These are phyloP conservation scores for Spea bombifrons DNA, from an alignment of 2,113 vertebrate genomes.

Conservation along the genomic window DNA sequence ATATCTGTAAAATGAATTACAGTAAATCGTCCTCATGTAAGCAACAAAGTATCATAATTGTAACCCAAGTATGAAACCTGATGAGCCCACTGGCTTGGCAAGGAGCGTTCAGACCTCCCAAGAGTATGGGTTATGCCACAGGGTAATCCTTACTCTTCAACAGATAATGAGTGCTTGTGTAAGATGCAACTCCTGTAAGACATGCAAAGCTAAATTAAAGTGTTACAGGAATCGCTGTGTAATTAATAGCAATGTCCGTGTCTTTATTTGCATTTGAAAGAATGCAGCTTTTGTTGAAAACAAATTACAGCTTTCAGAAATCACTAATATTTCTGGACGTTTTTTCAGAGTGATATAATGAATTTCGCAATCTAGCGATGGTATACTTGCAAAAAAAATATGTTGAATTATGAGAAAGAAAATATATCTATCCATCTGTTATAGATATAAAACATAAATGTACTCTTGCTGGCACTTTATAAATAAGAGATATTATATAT, in stretches of 20 bases:
- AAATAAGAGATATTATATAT: too few species aligned
- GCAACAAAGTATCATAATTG: background rate
- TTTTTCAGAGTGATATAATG: too few species aligned
- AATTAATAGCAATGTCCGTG: background rate
- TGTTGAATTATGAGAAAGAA: too few species aligned
- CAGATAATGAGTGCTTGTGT: constrained; percentile 4
- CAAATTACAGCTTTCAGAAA: background rate
- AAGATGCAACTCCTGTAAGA: background rate
- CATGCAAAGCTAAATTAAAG: background rate
- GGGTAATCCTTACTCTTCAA: constrained; percentile 4
- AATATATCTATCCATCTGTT: too few species aligned
- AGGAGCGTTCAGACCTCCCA: background rate
- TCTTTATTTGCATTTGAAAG: background rate
- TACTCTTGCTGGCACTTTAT: too few species aligned
- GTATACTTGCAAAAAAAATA: too few species aligned
- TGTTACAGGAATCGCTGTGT: background rate
- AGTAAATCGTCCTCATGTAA: too few species aligned
- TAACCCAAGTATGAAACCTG: constrained; percentile 5
- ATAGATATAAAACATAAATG: too few species aligned
- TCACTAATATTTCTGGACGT: background rate
- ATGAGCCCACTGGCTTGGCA: background rate
- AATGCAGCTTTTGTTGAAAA: background rate
- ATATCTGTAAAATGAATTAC: too few species aligned
- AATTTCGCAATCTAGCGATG: too few species aligned
- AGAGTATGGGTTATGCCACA: background rate